These are phyloP conservation scores for Astropecten irregularis DNA, from an alignment of 53 echinoderm and acorn worm species.

Conservation along the genomic window DNA sequence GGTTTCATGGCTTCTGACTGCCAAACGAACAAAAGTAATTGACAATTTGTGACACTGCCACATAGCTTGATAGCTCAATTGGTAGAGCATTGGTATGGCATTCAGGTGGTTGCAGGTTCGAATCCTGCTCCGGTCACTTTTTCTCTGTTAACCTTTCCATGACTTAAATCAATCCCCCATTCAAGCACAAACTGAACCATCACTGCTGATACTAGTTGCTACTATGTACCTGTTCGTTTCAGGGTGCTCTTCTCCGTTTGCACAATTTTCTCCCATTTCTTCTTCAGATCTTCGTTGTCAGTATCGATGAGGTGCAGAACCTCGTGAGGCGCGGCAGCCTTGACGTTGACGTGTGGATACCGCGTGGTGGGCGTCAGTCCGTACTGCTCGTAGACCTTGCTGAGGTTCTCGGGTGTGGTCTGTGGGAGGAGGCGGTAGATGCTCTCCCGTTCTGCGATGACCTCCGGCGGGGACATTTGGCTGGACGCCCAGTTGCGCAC, in stretches of 20 bases:
- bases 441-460: constrained; percentile 88
- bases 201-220: no score
- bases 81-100: no score
- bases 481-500: constrained; percentile 85
- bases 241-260: constrained; percentile 61
- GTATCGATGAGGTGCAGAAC: constrained; percentile 88
- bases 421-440: constrained; percentile 91
- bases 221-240: constrained; percentile 62
- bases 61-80: no score
- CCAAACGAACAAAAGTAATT: no score
- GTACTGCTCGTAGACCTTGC: constrained; percentile 81
- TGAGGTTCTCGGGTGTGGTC: constrained; percentile 94
- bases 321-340: constrained; percentile 72
- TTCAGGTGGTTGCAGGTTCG: no score
- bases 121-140: no score
- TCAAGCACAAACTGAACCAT: no score
- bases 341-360: constrained; percentile 80
- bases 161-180: no score
- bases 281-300: constrained; percentile 76
- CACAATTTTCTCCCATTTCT: constrained; percentile 73
- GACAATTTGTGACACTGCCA: no score
- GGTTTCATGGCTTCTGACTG: no score
- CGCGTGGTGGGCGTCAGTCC: constrained; percentile 69
- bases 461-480: constrained; percentile 73
- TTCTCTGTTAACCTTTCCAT: no score